Base-by-base conservation (phyloP, 2,797 vertebrate genomes). In the Coluber constrictor region DNA sequence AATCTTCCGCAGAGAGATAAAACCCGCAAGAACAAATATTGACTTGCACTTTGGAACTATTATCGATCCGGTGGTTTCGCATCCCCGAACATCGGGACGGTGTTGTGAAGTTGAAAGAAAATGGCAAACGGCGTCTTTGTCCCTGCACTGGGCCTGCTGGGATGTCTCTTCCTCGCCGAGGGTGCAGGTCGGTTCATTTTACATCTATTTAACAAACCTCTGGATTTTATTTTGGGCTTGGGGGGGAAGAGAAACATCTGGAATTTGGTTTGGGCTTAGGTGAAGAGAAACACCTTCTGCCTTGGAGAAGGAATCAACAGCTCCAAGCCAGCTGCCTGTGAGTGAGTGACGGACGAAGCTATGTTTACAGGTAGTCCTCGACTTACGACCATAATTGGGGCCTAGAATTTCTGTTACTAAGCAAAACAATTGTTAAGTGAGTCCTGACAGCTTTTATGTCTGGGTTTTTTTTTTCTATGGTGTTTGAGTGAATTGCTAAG, bases 21-120 rank as follows among this genome's bases (percentile, higher is more conserved):
- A 12, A 29, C 66, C n/a, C 1, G 6, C 91, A 57, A 89, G 97
- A 97, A 96, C 51, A 97, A 94, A 96, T 94, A 96, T 92, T 90
- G 54, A 20, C 56, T 87, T 97, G 98, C 94, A 94, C 98, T 98
- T 98, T 98, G 98, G 97, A 98, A 97, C 95, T 87, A 92, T 83
- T 87, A 93, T 83, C 90, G 96, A 95, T 96, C 27, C 61, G 92
- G 51, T 91, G 93, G 90, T 13, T 63, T 57, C 4, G 29, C 94
- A 0, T 55, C 94, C 91, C 94, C 79, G 92, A 93, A 92, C 61
- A 37, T 86, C 90, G 94, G 74, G 12, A 94, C 94, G 79, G 43
- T 1, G 54, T 92, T 87, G 91, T 11, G 57, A 51, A 87, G 94
- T 90, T 70, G 63, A 83, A 74, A 94, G 32, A 97, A 96, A 92